These are phyloP conservation scores for Pollenia labialis DNA, from an alignment of 2,888 invertebrate genomes.

Conservation along the genomic window DNA sequence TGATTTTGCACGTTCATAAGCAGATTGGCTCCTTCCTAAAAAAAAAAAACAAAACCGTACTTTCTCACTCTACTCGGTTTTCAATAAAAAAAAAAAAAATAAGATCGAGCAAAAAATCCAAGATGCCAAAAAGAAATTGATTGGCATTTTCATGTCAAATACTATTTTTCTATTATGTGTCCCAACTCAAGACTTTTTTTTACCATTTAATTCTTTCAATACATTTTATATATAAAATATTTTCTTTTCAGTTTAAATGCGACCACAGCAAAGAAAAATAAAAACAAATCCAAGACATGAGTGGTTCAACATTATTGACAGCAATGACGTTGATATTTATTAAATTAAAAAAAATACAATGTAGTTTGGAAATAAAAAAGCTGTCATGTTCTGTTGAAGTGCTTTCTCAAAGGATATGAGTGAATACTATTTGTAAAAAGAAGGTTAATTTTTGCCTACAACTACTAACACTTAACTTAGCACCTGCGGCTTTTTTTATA, in stretches of 20 bases:
- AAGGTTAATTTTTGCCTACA: too few relatives aligned
- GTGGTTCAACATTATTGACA: constrained; percentile 62
- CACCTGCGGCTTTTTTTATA: too few relatives aligned
- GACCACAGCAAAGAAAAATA: neutral
- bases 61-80: neutral
- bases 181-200: neutral
- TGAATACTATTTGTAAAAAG: neutral
- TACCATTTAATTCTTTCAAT: neutral
- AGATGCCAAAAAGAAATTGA: constrained; percentile 52
- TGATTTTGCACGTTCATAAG: too few relatives aligned
- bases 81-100: neutral
- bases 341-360: constrained; percentile 48
- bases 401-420: neutral
- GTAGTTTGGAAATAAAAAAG: neutral
- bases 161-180: constrained; percentile 12
- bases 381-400: constrained; percentile 24
- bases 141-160: constrained; percentile 60
- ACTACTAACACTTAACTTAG: too few relatives aligned
- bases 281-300: constrained; percentile 16
- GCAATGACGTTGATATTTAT: constrained; percentile 66
- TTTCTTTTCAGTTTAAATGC: neutral
- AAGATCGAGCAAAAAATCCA: constrained; percentile 13
- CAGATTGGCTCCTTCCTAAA: neutral
- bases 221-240: constrained; percentile 7
- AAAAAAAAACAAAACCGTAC: too few relatives aligned